phyloP scores from a whole-genome alignment of 2,113 vertebrate genomes.

The Phylloscopus whistleri region DNA sequence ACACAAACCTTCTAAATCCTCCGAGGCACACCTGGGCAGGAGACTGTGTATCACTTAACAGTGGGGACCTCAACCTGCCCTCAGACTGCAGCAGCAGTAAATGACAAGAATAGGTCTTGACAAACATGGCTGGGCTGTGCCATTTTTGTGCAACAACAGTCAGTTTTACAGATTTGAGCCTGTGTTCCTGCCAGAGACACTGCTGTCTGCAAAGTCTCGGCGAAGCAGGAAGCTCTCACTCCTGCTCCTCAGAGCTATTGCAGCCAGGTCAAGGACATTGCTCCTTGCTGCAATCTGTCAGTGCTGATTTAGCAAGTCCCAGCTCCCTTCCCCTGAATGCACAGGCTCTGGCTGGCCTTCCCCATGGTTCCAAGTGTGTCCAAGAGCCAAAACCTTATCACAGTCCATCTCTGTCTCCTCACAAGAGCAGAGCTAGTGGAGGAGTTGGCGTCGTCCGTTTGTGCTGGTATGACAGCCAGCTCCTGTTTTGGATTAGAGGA shows the following conservation, averaged over 20 bases:
- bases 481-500: constrained; percentile 30
- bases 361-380: background rate
- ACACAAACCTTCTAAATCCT: background rate
- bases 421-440: background rate
- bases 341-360: background rate
- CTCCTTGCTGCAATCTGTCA: background rate
- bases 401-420: constrained; percentile 3
- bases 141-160: background rate
- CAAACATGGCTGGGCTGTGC: background rate
- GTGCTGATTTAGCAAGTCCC: background rate
- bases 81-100: background rate
- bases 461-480: constrained; percentile 19
- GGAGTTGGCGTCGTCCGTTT: background rate
- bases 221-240: background rate
- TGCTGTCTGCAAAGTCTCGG: background rate
- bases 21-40: background rate
- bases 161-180: background rate
- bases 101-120: background rate
- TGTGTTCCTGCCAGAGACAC: background rate
- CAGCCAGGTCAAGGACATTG: constrained; percentile 15
- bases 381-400: background rate
- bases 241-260: background rate
- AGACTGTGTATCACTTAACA: background rate
- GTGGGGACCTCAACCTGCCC: background rate
- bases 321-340: background rate